These are phyloP conservation scores for Cephonodes hylas DNA, from an alignment of 2,888 invertebrate species.

Conservation along the genomic window DNA sequence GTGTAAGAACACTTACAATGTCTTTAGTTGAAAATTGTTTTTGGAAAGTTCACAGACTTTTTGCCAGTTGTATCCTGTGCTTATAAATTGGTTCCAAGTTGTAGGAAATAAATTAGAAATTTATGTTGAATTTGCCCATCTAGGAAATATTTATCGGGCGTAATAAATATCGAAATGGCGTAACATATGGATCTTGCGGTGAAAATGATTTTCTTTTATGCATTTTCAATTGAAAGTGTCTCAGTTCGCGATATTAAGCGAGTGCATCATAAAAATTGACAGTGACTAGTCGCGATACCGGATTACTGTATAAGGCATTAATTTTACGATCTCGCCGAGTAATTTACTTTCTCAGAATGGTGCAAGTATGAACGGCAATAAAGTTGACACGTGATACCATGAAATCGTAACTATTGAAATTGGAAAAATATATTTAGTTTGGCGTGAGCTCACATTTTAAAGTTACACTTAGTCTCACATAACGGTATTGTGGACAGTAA, in stretches of 20 bases:
- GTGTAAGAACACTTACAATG: too few relatives aligned
- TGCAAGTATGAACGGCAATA: conserved; percentile 69
- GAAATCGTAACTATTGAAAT: conserved; percentile 10
- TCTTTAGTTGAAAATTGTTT: not conserved
- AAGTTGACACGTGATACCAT: conserved; percentile 41
- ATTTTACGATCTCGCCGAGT: conserved; percentile 70
- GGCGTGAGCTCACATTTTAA: not conserved
- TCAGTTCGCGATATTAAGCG: conserved; percentile 52
- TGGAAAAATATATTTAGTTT: not conserved
- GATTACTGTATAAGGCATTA: conserved; percentile 71
- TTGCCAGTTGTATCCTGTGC: not conserved
- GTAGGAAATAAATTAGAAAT: not conserved
- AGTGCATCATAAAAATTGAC: conserved; percentile 73
- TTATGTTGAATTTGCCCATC: not conserved
- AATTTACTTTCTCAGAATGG: conserved; percentile 76
- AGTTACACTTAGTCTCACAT: not conserved
- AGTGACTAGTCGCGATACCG: conserved; percentile 65
- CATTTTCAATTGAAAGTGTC: conserved; percentile 27
- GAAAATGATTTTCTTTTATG: conserved; percentile 19
- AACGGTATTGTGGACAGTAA: not conserved
- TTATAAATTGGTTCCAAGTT: not conserved
- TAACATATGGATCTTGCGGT: not conserved
- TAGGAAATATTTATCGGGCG: not conserved
- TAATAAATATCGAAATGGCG: not conserved
- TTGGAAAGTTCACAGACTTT: not conserved